Base-by-base conservation (phyloP, 2,113 vertebrate genomes). In the Bos taurus region DNA sequence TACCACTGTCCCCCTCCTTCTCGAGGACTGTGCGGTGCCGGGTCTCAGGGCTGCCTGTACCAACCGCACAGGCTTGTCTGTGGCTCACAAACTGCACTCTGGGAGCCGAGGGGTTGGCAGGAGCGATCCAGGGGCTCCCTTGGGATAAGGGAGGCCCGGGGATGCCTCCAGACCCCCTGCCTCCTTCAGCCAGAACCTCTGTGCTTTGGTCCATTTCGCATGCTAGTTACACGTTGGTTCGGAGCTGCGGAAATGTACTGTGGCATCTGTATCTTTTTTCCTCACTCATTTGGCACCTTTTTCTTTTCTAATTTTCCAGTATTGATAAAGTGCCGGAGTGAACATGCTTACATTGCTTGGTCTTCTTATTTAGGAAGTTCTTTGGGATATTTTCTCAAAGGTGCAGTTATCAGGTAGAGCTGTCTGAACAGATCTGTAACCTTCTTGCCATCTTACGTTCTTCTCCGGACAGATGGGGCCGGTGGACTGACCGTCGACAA, bases 401-500 rank as follows among this genome's bases (percentile, higher is more conserved):
- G 85, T 5, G 6, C 23, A 26, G 0, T 7, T 16, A 15, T 21
- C 50, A 33, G 30, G 5, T n/a, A 30, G 16, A 77, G 43, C 25
- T 52, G 16, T 54, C 59, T 40, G 25, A n/a, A 54, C 25, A 48
- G 62, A 8, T 46, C 17, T 54, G 23, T 85, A 2, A 19, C 50
- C 16, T 82, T 56, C 36, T 43, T 48, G 33, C 15, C 8, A 0
- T 21, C 25, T 10, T 1, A 28, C 16, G 26, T 14, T 48, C 23
- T 46, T 89, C 28, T 33, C 74, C 6, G 1, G 52, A 7, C 13
- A 12, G 56, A 19, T 4, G 26, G 54, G 57, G 88, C 77, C 14
- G 1, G 2, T n/a, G 2, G 9, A 3, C 9, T 50, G 48, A n/a
- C 50, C 10, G 36, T 59, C 0, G 0, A 23, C 16, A 25, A 40